Base-by-base conservation (phyloP, 2,113 vertebrate species). In the Cebus imitator region DNA sequence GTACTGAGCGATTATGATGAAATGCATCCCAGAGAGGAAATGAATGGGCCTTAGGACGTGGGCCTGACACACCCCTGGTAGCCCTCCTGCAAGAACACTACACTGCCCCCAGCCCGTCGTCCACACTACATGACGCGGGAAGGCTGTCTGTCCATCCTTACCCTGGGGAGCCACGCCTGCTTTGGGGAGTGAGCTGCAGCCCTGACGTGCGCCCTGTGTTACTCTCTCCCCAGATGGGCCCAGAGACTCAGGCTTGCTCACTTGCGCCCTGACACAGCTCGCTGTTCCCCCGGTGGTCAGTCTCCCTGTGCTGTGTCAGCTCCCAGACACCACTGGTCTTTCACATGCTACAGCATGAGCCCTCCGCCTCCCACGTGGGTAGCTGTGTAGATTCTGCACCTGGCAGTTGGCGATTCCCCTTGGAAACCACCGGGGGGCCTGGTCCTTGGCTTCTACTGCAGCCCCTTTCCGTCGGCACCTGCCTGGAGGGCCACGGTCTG, bases 51-150 rank as follows among this genome's bases (percentile, higher is more conserved):
- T 68, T 13, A 8, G 55, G 35, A 32, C 14, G 72, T 3, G 58
- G 40, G 50, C 30, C 32, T 68, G 8, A 1, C 6, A 16, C 6
- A 20, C 30, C 3, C 30, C 75, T 20, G 3, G 17, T 8, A 21
- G 72, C 83, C 45, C 61, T 9, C 64, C 4, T 93, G 50, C 61
- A 43, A 9, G 89, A 45, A 12, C 20, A 1, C 72, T 9, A 32
- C 25, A 0, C 1, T 2, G 5, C 16, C 45, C 1, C 0, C 12
- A 1, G 2, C 52, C 6, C 6, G 8, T 1, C 0, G 10, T 23
- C 40, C 95, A 70, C 55, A 37, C 43, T 82, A 9, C 89, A 0
- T 2, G 32, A 6, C 11, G 50, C 32, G 8, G n/a, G 48, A 32
- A 83, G 76, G n/a, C 48, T 0, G 0, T 5, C 17, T 82, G 12